Base-by-base conservation (phyloP, 2,797 vertebrate species). In the Tragelaphus eurycerus region DNA sequence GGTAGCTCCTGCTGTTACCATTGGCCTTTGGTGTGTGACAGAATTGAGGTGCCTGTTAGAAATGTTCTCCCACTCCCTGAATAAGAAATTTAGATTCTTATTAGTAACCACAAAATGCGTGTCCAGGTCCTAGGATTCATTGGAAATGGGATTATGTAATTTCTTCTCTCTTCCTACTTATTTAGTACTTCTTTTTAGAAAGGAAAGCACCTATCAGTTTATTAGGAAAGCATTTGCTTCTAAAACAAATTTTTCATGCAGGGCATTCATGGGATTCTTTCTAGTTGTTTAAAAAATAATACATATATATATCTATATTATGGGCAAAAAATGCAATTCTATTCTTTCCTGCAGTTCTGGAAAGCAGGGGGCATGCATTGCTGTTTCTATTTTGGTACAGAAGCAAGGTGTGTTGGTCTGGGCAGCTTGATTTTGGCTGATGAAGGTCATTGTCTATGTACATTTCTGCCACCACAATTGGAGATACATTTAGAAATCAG, bases 221-320 rank as follows among this genome's bases (percentile, higher is more conserved):
- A 43, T 88, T 52, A 79, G 78, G 27, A 38, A 50, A 84, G 55
- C 27, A 78, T 13, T 62, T 93, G 67, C 14, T 57, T 96, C 57
- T 95, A 88, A 86, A 94, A 82, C 19, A 93, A 78, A 38, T 21
- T 54, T 93, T 90, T 64, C 52, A 57, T 8, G 55, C 43, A 25
- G 64, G 21, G 5, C 13, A 59, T 90, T 62, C 60, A 31, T 14
- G 6, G 50, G 34, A 79, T 4, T 95, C 62, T 96, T 90, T 97
- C 21, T 87, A 16, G 14, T 38, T 86, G 52, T 90, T 96, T 94
- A 78, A 87, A 92, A 95, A 54, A 38, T 54, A 90, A 93, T 74
- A 13, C 48, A 52, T 55, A 9, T 78, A 43, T 89, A 10, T 71
- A 52, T 55, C 3, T 43, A 25, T 57, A 21, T 54, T 95, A 78